Evolutionary conservation across 1,140 invertebrate genomes (phyloP).

Genomic region (Drosophila persimilis): DNA sequence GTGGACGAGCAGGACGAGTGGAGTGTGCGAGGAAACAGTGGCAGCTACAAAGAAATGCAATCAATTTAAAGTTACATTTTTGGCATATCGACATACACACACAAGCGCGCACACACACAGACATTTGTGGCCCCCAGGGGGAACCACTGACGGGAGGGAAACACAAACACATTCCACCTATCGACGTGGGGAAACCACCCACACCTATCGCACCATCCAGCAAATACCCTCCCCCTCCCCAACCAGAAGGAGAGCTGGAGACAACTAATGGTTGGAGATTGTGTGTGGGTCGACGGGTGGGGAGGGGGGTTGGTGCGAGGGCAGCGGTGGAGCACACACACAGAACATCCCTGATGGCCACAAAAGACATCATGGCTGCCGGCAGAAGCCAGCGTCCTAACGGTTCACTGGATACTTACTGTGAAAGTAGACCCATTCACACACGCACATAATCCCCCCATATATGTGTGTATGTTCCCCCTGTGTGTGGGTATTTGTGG

Average conservation of each 20-base stretch:
- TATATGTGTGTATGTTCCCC: slow-evolving; percentile 17
- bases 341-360: slow-evolving; percentile 71
- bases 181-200: slow-evolving; percentile 41
- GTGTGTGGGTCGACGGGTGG: neutral
- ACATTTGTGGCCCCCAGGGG: slow-evolving; percentile 44
- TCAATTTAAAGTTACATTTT: slow-evolving; percentile 64
- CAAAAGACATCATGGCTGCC: slow-evolving; percentile 79
- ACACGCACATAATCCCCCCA: slow-evolving; percentile 29
- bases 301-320: neutral
- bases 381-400: slow-evolving; percentile 61
- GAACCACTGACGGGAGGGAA: slow-evolving; percentile 6
- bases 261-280: no score
- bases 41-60: slow-evolving; percentile 63
- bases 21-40: slow-evolving; percentile 19
- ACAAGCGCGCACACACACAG: slow-evolving; percentile 25
- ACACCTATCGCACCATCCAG: neutral
- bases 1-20: slow-evolving; percentile 6
- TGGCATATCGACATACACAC: slow-evolving; percentile 56
- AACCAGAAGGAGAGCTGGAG: neutral
- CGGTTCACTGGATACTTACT: slow-evolving; percentile 78
- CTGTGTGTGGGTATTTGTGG: slow-evolving; percentile 22
- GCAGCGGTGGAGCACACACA: slow-evolving; percentile 20
- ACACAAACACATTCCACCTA: slow-evolving; percentile 40
- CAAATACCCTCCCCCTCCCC: slow-evolving; percentile 6
- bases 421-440: slow-evolving; percentile 76